Percentiles rank a stretch among this genome's conserved stretches.
Conservation (phyloP, 2,888 invertebrate genomes). For the Agrotis clavis region DNA sequence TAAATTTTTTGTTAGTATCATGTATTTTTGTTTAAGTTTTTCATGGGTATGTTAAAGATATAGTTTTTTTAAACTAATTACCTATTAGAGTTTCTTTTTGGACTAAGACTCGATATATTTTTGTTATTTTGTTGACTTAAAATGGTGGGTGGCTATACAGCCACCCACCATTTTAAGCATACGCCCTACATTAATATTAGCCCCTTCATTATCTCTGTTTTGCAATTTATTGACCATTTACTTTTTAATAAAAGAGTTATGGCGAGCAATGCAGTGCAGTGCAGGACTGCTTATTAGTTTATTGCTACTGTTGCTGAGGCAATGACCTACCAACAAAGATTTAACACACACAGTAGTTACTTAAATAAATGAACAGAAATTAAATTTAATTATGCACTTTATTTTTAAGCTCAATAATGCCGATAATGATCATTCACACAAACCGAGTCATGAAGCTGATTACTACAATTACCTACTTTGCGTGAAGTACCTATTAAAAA, state of each 20-base stretch:
- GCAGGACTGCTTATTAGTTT: not conserved
- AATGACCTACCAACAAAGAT: constrained; percentile 2
- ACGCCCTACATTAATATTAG: not conserved
- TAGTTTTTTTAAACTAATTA: no score
- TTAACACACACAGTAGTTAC: constrained; percentile 10
- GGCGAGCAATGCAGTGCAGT: not conserved
- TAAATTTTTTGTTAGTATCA: no score
- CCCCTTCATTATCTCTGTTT: not conserved
- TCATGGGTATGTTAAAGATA: no score
- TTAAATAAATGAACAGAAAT: constrained; percentile 15
- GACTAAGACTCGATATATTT: no score
- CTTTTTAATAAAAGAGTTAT: not conserved
- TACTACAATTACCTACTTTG: constrained; percentile 34
- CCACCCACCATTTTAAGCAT: no score
- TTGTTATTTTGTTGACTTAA: no score
- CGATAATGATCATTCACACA: constrained; percentile 28
- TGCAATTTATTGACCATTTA: not conserved
- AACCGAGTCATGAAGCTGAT: constrained; percentile 33
- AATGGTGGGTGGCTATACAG: no score
- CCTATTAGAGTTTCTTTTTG: no score
- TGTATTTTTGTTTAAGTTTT: no score
- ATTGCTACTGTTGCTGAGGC: not conserved
- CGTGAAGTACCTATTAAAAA: constrained; percentile 22
- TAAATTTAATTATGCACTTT: constrained; percentile 9
- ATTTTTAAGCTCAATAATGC: constrained; percentile 31